Base-by-base conservation (phyloP, 2,888 invertebrate species). In the Rhodophaea formosa region DNA sequence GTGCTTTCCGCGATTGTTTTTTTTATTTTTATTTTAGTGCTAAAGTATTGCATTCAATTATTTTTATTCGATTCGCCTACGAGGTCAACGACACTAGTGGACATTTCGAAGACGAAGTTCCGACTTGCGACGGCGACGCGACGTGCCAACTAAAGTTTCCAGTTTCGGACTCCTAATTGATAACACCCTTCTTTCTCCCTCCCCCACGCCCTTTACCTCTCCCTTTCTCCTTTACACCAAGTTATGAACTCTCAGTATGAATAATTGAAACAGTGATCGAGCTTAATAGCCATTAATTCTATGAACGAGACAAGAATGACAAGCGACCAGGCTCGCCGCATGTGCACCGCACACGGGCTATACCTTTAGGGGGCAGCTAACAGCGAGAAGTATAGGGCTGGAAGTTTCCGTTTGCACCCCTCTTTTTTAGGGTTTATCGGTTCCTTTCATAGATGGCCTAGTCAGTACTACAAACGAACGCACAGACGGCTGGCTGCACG, bases 221-320 rank as follows among this genome's bases (percentile, higher is more conserved):
- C 23, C 23, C 5, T 5, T 23, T 23, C 23, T 32, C 56, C 49
- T 17, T 46, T 44, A 56, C 59, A 56, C 55, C 55, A 32, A 56
- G 49, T 56, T 59, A 58, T 59, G 49, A 52, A 56, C 56, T 46
- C 47, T 56, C 57, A 60, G 46, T 60, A 59, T 63, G 59, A 63
- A 63, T 63, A 60, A 63, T 62, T 63, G 57, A 63, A 61, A 56
- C 56, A 57, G 49, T 57, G 61, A 63, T 59, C 44, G 57, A 58
- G 53, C 56, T 58, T 59, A 57, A 61, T 61, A 54, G 55, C 35
- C 45, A 57, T 52, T 60, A 56, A 56, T 59, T 59, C 53, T 43
- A 56, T 56, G 23, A 43, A 46, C 32, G 17, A 32, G 54, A 52
- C 32, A 29, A 30, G 47, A 56, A 57, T 56, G 60, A 17, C 55